These are phyloP conservation scores for Myotis planiceps DNA, from an alignment of 2,797 vertebrate genomes.

Conservation along the genomic window DNA sequence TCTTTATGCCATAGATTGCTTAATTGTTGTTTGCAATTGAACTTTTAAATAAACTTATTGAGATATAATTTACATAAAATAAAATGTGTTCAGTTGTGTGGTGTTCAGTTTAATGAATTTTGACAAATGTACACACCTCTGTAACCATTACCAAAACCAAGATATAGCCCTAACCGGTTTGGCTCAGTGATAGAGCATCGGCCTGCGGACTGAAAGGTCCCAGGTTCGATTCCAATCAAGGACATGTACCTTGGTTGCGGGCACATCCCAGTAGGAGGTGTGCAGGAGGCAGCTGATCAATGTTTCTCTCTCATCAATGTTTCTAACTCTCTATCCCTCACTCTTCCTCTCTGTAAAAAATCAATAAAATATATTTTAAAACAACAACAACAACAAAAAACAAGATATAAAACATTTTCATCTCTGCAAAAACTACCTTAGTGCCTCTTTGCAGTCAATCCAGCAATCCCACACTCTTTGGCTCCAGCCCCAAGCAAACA, in stretches of 20 bases:
- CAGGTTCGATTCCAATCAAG: too few relatives aligned
- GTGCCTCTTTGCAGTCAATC: neutral
- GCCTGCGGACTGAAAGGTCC: too few relatives aligned
- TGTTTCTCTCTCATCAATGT: too few relatives aligned
- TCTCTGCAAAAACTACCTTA: neutral
- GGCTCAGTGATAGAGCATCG: too few relatives aligned
- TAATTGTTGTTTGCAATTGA: neutral
- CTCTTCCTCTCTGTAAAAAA: too few relatives aligned
- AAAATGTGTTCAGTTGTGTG: neutral
- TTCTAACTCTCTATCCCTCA: too few relatives aligned
- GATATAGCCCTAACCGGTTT: too few relatives aligned
- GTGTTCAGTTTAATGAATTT: neutral
- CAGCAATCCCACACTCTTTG: neutral
- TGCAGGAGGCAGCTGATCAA: too few relatives aligned
- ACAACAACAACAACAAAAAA: too few relatives aligned
- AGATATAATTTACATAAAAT: neutral
- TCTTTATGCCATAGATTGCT: neutral
- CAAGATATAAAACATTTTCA: neutral
- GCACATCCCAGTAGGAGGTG: too few relatives aligned
- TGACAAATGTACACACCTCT: neutral
- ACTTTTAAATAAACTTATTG: slow-evolving; percentile 4
- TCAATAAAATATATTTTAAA: too few relatives aligned
- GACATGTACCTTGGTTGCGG: too few relatives aligned
- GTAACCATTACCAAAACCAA: neutral
- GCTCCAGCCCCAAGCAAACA: neutral